Evolutionary conservation across 2,888 invertebrate genomes (phyloP), one percentile per base, ranked within the genome.

Genomic region (Lycocerus yunnanus): DNA sequence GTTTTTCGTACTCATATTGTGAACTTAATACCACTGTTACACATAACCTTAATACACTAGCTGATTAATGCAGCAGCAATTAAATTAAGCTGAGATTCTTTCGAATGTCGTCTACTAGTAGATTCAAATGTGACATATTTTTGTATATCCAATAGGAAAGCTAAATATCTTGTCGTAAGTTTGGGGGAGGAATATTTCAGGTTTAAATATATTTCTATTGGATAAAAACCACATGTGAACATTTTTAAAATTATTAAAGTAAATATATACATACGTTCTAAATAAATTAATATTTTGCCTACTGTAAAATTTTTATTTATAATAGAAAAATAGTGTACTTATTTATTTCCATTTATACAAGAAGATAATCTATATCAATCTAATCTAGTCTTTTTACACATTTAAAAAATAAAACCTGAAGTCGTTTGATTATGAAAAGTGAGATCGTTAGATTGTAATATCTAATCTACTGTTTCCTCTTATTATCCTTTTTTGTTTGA

Each of bases 121-220:
- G 76, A 76, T 80, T 80, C 79, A 80, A 80, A 81, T 82, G 78
- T 79, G 81, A 81, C 81, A 82, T 76, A 81, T 80, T 79, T 81
- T 73, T 67, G 75, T 74, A 71, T 68, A 67, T 68, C 83, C 83
- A 83, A 84, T 83, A 71, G 76, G 75, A 76, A 69, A 71, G 78
- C 58, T 68, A 27, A 68, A 68, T 18, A 65, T 68, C 27, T 21
- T 58, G 71, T 59, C 66, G 67, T 60, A 68, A 69, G 61, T 9
- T 11, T 68, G 73, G 68, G 68, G 76, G 73, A 73, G 73, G 76
- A 60, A 65, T 71, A 59, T 69, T 20, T 21, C 59, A 60, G 16
- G 27, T 73, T 73, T 68, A 16, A 77, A 68, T 74, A 66, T 21
- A 20, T 61, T 72, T 68, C 74, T 73, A 80, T 81, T 81, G 81